A percentile compares a stretch with the other conserved stretches of the same genome.
Evolutionary conservation across 2,113 vertebrate species (phyloP).

Genomic region (Strix aluco): DNA sequence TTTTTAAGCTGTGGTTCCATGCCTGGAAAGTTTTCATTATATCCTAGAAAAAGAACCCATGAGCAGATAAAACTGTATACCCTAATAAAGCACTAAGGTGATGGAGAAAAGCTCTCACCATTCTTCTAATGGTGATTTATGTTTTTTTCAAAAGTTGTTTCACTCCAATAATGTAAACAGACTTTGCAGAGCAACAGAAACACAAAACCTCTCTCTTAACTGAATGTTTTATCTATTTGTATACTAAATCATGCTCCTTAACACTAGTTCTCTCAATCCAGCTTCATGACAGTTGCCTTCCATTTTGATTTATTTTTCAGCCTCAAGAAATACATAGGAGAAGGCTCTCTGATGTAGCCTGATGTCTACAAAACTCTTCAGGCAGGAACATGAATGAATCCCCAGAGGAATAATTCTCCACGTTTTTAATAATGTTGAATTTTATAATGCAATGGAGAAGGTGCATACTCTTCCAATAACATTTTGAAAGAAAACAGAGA

Average conservation of each 20-base stretch:
- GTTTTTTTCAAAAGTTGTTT: not conserved
- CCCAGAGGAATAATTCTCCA: not conserved
- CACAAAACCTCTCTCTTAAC: not conserved
- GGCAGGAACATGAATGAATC: not conserved
- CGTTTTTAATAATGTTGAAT: not conserved
- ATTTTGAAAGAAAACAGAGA: not conserved
- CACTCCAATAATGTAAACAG: not conserved
- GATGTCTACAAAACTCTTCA: not conserved
- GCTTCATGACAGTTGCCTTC: not conserved
- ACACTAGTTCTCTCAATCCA: not conserved
- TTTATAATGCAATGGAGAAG: not conserved
- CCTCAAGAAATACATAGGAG: not conserved
- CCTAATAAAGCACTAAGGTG: not conserved
- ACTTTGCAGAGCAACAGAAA: not conserved
- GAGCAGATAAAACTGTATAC: not conserved
- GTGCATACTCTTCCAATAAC: not conserved
- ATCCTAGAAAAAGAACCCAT: not conserved
- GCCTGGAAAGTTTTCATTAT: not conserved
- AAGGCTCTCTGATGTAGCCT: not conserved
- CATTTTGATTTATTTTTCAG: not conserved
- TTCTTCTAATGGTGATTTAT: not conserved
- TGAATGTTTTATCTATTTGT: not conserved
- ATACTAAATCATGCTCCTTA: not conserved
- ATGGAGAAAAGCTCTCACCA: not conserved
- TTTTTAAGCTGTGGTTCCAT: not conserved